Base-by-base conservation (phyloP, 2,113 vertebrate genomes). In the Geococcyx californianus region DNA sequence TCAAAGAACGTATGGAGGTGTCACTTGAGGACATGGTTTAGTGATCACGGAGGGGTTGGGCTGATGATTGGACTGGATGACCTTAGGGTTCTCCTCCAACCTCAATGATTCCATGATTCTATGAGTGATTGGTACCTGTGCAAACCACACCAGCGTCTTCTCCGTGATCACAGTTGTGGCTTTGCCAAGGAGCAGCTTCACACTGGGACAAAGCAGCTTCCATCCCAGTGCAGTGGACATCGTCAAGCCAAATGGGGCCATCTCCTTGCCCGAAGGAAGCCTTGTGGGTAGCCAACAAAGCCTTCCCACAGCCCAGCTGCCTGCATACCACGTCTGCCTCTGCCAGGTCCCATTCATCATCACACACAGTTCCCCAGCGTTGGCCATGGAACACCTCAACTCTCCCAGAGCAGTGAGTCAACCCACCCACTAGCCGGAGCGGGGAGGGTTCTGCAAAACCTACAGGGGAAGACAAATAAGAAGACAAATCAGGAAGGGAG, bases 341-440 rank as follows among this genome's bases (percentile, higher is more conserved):
- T 14, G 96, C 97, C 75, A 99, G 95, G 92, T 98, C 98, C 73
- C 99, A 99, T 40, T 98, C 96, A 2, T 99, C 99, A 4, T 99
- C 99, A 49, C 99, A 99, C 70, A 99, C 98, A 0, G 99, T 99
- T n/a, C 99, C 99, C 99, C 99, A 99, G 17, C 95, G 98, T 90
- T 98, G 98, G 87, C 99, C 98, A 93, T 99, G 97, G 29, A 99
- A 96, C 76, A 99, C 98, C 92, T 99, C 99, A 1, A 93, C 68
- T 56, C 85, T 67, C 16, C 91, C 91, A 21, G 86, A 73, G 55
- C 91, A 93, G 14, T 5, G 47, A 34, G 16, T 45, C 20, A 16
- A 29, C 13, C 90, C 84, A 6, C 19, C 29, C 72, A 47, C 72
- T 26, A 92, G 15, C 21, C 58, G 77, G 28, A 92, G 42, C 0